A percentile compares a stretch with the other conserved stretches of the same genome.
Evolutionary conservation across 2,797 vertebrate species (phyloP).

Genomic region (Holocentrus rufus): DNA sequence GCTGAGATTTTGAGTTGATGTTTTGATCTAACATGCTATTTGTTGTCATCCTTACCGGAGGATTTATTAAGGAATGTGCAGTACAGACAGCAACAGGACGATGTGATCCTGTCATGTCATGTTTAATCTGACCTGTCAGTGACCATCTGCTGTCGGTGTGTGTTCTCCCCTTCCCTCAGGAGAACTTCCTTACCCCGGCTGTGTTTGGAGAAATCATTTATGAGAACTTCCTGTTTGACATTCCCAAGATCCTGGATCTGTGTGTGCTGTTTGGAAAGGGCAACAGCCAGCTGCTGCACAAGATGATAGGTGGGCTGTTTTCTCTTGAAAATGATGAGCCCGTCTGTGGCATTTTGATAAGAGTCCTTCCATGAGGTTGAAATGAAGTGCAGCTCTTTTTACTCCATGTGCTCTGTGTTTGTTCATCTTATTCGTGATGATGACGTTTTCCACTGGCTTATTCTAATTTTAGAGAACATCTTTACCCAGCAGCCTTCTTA

Average conservation of each 20-base stretch:
- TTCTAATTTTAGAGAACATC: slow-evolving; percentile 90
- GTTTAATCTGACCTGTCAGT: no score
- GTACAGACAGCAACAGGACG: no score
- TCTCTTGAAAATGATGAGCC: neutral
- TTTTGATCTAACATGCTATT: no score
- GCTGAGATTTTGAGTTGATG: no score
- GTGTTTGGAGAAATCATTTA: slow-evolving; percentile 97
- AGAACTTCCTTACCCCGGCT: slow-evolving; percentile 90
- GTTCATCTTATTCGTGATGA: neutral
- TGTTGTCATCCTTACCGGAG: no score
- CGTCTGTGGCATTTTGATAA: neutral
- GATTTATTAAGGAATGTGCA: no score
- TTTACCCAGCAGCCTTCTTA: slow-evolving; percentile 94
- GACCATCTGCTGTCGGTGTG: neutral
- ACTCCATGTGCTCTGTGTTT: neutral
- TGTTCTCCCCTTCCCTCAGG: slow-evolving; percentile 75
- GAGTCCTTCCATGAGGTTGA: neutral
- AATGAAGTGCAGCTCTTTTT: no score
- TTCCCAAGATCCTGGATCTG: slow-evolving; percentile 97
- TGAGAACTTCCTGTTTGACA: slow-evolving; percentile 96
- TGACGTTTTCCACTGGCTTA: neutral
- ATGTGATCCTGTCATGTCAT: neutral
- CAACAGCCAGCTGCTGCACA: slow-evolving; percentile 89
- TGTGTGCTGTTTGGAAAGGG: slow-evolving; percentile 96
- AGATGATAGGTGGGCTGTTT: slow-evolving; percentile 90